These are phyloP conservation scores for Himantopus leucocephalus DNA, from an alignment of 2,113 vertebrate genomes.

Conservation along the genomic window DNA sequence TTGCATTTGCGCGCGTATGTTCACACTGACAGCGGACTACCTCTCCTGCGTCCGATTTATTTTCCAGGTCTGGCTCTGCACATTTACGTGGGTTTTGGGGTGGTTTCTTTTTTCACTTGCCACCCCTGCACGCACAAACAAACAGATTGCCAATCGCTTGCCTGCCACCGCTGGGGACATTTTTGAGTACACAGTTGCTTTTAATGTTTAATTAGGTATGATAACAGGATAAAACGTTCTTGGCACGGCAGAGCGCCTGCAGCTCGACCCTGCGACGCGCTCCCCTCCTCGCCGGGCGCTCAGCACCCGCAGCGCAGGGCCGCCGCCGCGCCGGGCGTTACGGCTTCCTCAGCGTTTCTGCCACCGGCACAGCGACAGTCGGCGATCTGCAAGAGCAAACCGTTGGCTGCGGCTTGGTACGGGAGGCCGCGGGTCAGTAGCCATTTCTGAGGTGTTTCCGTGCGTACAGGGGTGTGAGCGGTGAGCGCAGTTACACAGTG, in stretches of 20 bases:
- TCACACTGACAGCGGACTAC: not conserved
- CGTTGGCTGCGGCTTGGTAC: rapidly evolving
- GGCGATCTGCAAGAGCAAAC: not conserved
- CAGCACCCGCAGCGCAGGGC: not conserved
- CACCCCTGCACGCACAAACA: not conserved
- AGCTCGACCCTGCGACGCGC: not conserved
- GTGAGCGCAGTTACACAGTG: not conserved
- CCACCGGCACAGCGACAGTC: not conserved
- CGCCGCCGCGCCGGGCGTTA: rapidly evolving
- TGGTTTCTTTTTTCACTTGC: not conserved
- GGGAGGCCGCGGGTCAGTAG: rapidly evolving
- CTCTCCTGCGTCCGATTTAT: not conserved
- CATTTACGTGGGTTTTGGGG: not conserved
- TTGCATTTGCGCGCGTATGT: rapidly evolving
- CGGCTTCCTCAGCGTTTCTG: not conserved
- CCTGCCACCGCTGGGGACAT: not conserved
- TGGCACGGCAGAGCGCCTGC: not conserved
- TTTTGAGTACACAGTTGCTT: not conserved
- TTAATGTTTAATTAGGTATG: constrained; percentile 47
- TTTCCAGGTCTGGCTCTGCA: not conserved
- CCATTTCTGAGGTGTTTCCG: rapidly evolving
- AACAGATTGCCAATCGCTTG: not conserved
- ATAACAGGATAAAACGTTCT: constrained; percentile 33
- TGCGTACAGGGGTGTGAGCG: rapidly evolving
- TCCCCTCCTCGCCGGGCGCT: not conserved